Conservation (phyloP, 2,797 vertebrate genomes). For the Xenopus petersii region DNA sequence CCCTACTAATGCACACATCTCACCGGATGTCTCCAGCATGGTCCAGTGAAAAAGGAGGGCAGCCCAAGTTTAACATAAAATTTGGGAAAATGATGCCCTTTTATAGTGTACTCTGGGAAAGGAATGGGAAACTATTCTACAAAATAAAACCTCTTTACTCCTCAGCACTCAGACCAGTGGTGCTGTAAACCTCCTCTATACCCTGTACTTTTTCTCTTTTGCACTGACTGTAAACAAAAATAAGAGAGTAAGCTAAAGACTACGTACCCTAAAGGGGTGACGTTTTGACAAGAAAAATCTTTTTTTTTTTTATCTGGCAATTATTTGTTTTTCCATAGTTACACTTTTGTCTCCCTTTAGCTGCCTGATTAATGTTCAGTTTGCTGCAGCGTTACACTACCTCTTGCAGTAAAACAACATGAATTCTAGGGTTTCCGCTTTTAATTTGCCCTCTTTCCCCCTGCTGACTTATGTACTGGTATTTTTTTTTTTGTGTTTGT, state of each 20-base stretch:
- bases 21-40: constrained; percentile 4
- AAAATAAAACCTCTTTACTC: neutral
- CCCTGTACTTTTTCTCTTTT: constrained; percentile 55
- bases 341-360: neutral
- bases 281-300: too few species aligned
- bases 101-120: neutral
- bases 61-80: constrained; percentile 5
- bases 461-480: neutral
- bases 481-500: neutral
- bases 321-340: too few species aligned
- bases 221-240: constrained; percentile 57
- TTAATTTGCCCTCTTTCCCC: neutral
- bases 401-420: neutral
- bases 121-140: neutral
- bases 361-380: neutral
- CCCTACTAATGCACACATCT: neutral
- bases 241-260: constrained; percentile 19
- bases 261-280: too few species aligned
- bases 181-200: constrained; percentile 8
- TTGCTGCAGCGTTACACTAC: neutral
- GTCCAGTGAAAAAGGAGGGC: neutral
- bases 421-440: neutral
- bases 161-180: neutral
- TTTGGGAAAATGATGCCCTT: neutral
- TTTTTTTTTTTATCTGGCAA: too few species aligned